Base-by-base conservation (phyloP, 2,113 vertebrate species). In the Dendrocopos noguchii region DNA sequence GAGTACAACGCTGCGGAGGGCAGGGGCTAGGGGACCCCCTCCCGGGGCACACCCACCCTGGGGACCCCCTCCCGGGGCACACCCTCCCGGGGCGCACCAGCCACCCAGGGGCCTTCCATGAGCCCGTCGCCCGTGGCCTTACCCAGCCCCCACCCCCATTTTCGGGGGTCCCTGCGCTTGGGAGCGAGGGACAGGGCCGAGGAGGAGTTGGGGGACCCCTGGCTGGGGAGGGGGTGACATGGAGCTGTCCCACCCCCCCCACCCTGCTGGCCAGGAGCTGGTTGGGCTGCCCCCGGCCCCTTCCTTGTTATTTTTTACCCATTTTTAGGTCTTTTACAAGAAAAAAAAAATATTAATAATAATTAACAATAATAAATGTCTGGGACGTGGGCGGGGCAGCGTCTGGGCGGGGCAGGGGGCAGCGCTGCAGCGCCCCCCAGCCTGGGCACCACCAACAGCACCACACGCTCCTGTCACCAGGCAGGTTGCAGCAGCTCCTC, bases 1-100 rank as follows among this genome's bases (percentile, higher is more conserved):
- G 99, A 99, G 27, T 99, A 99, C 97, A 98, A 98, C 91, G 98
- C 98, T 2, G 22, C 47, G 1, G 98, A 98, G 90, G 93, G 96
- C 46, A 90, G 80, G 78, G 93, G 93, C 95, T 50, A 47, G 65
- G 47, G 18, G 19, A 47, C 46, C 9, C 46, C 46, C 46, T 20
- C 46, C 31, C 60, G 11, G 8, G 10, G 57, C 3, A 5, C 79
- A 12, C 34, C 73, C 19, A 5, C 14, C 67, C 65, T 4, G 27
- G 16, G 17, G 9, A 7, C 19, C 21, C 47, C 19, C 47, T 21
- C 47, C 47, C 11, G 47, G 47, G 47, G 47, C 22, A 7, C 19
- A 24, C 50, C 21, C 50, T 22, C 50, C 47, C 12, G 47, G 47
- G 47, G 21, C 22, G 10, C 50, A 52, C 50, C 73, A 52, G 12